phyloP scores from a whole-genome alignment of 2,888 invertebrate genomes.

The Sipunculus nudus region DNA sequence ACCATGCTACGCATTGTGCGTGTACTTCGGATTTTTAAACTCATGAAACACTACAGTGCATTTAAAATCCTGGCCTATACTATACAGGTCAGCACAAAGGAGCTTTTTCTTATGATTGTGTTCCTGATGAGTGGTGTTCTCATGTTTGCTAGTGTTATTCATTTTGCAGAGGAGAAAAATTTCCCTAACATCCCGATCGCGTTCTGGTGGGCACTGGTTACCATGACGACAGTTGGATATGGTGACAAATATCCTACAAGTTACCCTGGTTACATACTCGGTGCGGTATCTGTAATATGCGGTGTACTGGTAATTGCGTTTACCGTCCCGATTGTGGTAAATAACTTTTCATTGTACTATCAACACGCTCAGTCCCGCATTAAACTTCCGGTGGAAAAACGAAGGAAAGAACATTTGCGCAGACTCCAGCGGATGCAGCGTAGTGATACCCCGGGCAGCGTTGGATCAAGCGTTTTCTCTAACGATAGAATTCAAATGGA shows the following conservation, averaged over 20 bases:
- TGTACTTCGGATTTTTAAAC: constrained; percentile 62
- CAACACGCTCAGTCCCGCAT: constrained; percentile 62
- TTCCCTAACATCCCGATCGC: constrained; percentile 60
- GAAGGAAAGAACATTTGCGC: too few species aligned
- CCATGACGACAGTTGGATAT: constrained; percentile 64
- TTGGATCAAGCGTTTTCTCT: too few species aligned
- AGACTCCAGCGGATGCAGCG: too few species aligned
- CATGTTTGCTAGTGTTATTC: constrained; percentile 63
- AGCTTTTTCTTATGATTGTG: constrained; percentile 61
- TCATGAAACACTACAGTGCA: constrained; percentile 66
- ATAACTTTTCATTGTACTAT: constrained; percentile 64
- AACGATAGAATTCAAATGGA: too few species aligned
- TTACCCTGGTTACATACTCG: constrained; percentile 60
- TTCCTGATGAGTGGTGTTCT: constrained; percentile 64
- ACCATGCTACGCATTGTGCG: constrained; percentile 58
- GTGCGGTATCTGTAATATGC: constrained; percentile 60
- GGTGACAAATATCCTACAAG: constrained; percentile 63
- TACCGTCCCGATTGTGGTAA: constrained; percentile 64
- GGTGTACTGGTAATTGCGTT: constrained; percentile 64
- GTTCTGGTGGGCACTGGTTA: constrained; percentile 64
- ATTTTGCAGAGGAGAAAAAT: constrained; percentile 56
- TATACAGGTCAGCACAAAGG: constrained; percentile 62
- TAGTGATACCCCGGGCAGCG: too few species aligned
- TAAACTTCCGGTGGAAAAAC: constrained; percentile 48
- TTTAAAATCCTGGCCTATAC: constrained; percentile 64